Conservation (phyloP, 2,797 vertebrate species). For the Emys orbicularis region DNA sequence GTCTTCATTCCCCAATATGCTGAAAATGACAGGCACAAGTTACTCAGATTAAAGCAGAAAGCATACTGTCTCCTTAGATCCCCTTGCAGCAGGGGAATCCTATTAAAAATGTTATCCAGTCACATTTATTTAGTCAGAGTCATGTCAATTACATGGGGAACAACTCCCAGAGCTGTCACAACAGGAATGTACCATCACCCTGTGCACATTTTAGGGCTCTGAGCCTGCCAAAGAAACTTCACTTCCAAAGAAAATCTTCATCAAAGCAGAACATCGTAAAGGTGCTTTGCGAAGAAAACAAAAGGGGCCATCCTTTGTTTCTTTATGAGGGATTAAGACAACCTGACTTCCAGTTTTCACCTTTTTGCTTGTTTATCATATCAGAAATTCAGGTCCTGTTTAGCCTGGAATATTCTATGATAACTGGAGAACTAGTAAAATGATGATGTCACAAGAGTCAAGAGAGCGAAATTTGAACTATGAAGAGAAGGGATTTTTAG, state of each 20-base stretch:
- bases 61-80: background rate
- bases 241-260: background rate
- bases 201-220: background rate
- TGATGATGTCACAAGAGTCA: background rate
- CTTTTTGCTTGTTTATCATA: background rate
- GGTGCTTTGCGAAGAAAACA: background rate
- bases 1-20: constrained; percentile 94
- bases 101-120: background rate
- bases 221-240: background rate
- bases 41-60: too few relatives aligned
- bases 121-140: background rate
- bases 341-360: background rate
- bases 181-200: background rate
- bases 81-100: background rate
- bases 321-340: background rate
- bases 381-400: background rate
- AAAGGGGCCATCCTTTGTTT: background rate
- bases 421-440: background rate
- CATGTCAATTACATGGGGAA: background rate
- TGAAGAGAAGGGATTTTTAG: background rate
- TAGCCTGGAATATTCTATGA: background rate
- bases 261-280: background rate
- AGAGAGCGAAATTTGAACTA: background rate
- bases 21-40: constrained; percentile 64
- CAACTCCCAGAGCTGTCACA: background rate